Percentiles rank a stretch among this genome's conserved stretches.
phyloP scores from a whole-genome alignment of 2,888 invertebrate genomes.

The Ormia ochracea region DNA sequence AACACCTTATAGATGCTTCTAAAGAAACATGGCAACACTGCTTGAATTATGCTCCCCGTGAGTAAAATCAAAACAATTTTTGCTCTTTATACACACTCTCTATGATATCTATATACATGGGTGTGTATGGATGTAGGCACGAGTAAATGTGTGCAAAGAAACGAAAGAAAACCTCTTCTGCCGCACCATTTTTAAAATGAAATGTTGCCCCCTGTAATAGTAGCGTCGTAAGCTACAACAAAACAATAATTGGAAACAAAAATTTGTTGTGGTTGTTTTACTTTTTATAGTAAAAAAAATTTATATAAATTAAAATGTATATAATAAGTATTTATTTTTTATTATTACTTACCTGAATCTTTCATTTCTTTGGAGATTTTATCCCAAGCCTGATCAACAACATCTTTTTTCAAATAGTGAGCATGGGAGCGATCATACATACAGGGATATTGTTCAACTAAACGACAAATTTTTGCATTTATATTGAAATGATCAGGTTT shows the following conservation, averaged over 20 bases:
- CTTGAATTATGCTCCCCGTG: not conserved
- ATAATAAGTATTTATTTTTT: not conserved
- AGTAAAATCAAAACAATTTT: conserved; percentile 4
- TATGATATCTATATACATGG: no score
- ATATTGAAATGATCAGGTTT: conserved; percentile 69
- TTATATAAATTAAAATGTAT: no score
- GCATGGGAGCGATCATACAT: conserved; percentile 73
- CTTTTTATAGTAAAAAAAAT: not conserved
- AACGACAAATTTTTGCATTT: conserved; percentile 72
- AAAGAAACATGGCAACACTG: no score
- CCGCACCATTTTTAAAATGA: conserved; percentile 51
- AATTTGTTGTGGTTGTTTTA: not conserved
- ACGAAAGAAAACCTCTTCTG: conserved; percentile 4
- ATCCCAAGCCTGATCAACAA: conserved; percentile 71
- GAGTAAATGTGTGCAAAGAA: not conserved
- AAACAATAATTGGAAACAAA: conserved; percentile 7
- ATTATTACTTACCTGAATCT: conserved; percentile 69
- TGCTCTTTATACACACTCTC: not conserved
- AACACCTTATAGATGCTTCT: no score
- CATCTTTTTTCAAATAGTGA: conserved; percentile 70
- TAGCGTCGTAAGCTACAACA: conserved; percentile 14
- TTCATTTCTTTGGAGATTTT: conserved; percentile 71
- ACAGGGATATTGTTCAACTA: conserved; percentile 71
- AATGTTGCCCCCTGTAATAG: conserved; percentile 54
- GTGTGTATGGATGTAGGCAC: no score